Base-by-base conservation (phyloP, 2,797 vertebrate genomes). In the Macropus fuliginosus region DNA sequence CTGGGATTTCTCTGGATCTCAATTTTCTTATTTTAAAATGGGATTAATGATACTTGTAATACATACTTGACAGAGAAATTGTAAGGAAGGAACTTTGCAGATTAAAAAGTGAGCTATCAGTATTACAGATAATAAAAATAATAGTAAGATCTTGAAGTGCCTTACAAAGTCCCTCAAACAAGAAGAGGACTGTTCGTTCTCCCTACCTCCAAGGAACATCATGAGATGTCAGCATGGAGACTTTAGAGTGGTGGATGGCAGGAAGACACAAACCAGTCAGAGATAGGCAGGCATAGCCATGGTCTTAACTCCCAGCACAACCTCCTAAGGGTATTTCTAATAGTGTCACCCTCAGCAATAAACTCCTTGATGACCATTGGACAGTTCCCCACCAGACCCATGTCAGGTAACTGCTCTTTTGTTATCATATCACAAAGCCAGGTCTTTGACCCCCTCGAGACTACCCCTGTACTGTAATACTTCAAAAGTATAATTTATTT, bases 11-110 rank as follows among this genome's bases (percentile, higher is more conserved):
- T 91, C n/a, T 92, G 62, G 52, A 46, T 54, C 29, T 21, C 55
- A 40, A 16, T 92, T 93, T 92, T 66, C 94, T 94, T 34, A 57
- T 91, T 55, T 93, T 92, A 96, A 93, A 66, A 92, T 90, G 95
- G 92, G 91, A 96, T 57, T 57, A 89, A 56, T 50, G 31, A 55
- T 91, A n/a, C 56, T 94, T 93, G 90, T 21, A 81, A 27, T 46
- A 46, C 40, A 81, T 81, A 81, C 1, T 55, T 40, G 2, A 56
- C 5, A 57, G 81, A 93, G 56, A 31, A 90, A 29, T 56, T 56
- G 6, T 95, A 13, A 81, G 21, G 74, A 46, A 81, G 40, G 40
- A 81, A 81, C 21, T 46, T 46, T 27, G 46, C 24, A 46, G 46
- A 46, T 46, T 81, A 81, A 81, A 81, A 46, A 3, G 4, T 46